phyloP scores from a whole-genome alignment of 2,113 vertebrate genomes.

The Labeo catla region DNA sequence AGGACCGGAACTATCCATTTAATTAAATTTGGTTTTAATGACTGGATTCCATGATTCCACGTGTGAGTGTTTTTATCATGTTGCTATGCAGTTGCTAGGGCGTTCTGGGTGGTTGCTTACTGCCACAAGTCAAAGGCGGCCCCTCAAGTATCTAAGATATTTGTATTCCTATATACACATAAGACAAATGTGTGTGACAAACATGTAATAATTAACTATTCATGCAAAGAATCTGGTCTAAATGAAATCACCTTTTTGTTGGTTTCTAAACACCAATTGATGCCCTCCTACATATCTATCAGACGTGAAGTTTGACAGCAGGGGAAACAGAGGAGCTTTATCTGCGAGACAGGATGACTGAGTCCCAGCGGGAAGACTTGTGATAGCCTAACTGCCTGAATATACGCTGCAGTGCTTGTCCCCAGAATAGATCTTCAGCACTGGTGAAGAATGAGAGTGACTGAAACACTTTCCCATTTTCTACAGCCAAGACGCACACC shows the following conservation, averaged over 20 bases:
- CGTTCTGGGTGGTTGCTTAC: neutral
- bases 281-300: neutral
- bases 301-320: slow-evolving; percentile 22
- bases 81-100: neutral
- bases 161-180: neutral
- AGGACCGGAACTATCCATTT: no score
- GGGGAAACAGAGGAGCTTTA: slow-evolving; percentile 23
- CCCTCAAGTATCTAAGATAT: neutral
- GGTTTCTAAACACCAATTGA: neutral
- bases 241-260: neutral
- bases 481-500: slow-evolving; percentile 19
- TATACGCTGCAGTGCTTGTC: slow-evolving; percentile 34
- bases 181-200: neutral
- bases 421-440: slow-evolving; percentile 17
- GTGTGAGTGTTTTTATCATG: neutral
- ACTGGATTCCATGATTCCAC: no score
- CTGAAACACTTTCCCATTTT: slow-evolving; percentile 49
- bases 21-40: no score
- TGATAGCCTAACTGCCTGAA: slow-evolving; percentile 36
- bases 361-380: slow-evolving; percentile 29
- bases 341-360: slow-evolving; percentile 25
- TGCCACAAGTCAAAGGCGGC: neutral
- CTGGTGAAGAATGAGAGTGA: neutral
- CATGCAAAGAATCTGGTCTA: neutral
- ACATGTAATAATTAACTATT: neutral